Evolutionary conservation across 1,140 invertebrate species (phyloP), one percentile per base, ranked within the genome.

Genomic region (Ceratina japonica): DNA sequence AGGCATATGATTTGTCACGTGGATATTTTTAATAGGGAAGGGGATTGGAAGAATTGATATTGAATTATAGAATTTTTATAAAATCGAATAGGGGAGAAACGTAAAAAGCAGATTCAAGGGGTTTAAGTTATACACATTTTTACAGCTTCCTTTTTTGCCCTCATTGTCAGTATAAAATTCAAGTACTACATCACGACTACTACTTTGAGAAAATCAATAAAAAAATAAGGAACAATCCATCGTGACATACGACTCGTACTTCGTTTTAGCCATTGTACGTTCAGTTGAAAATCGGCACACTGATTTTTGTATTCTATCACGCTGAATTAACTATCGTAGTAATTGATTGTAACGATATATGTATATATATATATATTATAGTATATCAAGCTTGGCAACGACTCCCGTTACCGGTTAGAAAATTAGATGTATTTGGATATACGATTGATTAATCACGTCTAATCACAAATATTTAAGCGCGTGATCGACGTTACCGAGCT

Each of bases 381-480:
- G 5, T 75, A 58, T 18, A 16, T 59, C 16, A 58, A 44, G 37
- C 37, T 44, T 44, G 37, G 37, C 37, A 44, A 44, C 37, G 37
- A 10, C 10, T 10, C 37, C 10, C 3, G 18, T 69, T 58, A 52
- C n/a, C 49, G 16, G 54, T 63, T 77, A 77, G 1, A 76, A 77
- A 77, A 63, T 72, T 62, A 77, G 24, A 71, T n/a, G 18, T 15
- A 75, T 54, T 8, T 24, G 27, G 68, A 22, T 66, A 68, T 66
- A 68, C 13, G 18, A 72, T 71, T 44, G 51, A 51, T 62, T 44
- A 61, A 54, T 62, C 16, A 61, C 54, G 54, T 27, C 44, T 76
- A 78, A 56, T 62, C 22, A 52, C 20, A 66, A 69, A 54, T 44
- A 27, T 51, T 69, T 72, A 78, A 78, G 75, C 75, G 75, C 51